A percentile compares a stretch with the other conserved stretches of the same genome.
These are phyloP conservation scores for Rhysida immarginata DNA, from an alignment of 1,140 invertebrate genomes.

Conservation along the genomic window DNA sequence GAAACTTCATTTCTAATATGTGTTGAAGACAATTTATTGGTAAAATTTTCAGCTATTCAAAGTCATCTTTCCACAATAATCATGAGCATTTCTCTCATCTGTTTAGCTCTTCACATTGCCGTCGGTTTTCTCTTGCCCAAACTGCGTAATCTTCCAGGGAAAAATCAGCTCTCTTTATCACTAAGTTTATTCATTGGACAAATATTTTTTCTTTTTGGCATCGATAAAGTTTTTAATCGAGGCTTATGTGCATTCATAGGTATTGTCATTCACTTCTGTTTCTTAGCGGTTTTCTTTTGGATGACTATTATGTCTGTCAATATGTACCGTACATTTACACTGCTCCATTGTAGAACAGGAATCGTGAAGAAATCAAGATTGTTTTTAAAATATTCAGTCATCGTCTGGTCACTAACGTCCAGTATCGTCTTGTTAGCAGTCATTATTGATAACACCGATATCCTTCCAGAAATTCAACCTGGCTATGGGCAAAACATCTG, in stretches of 20 bases:
- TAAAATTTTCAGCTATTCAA: constrained; percentile 3
- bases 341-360: neutral
- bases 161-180: constrained; percentile 36
- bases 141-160: constrained; percentile 36
- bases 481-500: constrained; percentile 24
- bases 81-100: constrained; percentile 27
- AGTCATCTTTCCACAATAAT: neutral
- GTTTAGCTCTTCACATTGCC: constrained; percentile 31
- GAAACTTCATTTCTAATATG: constrained; percentile 18
- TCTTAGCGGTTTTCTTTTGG: constrained; percentile 86
- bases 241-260: constrained; percentile 37
- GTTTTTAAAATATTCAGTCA: constrained; percentile 23
- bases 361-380: neutral
- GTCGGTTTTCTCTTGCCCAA: constrained; percentile 32
- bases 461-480: constrained; percentile 16
- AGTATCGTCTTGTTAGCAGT: constrained; percentile 21
- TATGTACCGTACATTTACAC: constrained; percentile 67
- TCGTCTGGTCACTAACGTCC: constrained; percentile 25
- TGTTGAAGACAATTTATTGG: neutral
- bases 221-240: neutral
- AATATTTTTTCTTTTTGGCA: constrained; percentile 30
- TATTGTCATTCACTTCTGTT: constrained; percentile 77
- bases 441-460: constrained; percentile 18
- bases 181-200: constrained; percentile 33
- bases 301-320: constrained; percentile 91